Evolutionary conservation across 30 jellyfish, hydroid and myxozoan genomes (phyloP).

Genomic region (Rhopilema esculentum): DNA sequence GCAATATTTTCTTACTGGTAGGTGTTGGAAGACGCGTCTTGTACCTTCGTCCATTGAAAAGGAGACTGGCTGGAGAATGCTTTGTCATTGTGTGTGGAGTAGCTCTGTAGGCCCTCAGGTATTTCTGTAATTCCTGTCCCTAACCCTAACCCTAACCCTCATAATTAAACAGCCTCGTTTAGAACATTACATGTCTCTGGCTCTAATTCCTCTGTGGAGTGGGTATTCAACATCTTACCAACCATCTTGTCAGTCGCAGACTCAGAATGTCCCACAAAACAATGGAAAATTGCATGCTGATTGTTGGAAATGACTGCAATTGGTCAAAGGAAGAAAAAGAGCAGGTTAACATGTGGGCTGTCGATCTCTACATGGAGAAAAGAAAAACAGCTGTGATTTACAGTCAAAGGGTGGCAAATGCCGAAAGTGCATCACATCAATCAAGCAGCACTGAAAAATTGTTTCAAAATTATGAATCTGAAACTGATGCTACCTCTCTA

Average conservation of each 20-base stretch:
- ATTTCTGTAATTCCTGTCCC: too few relatives aligned
- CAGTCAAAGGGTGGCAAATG: conserved; percentile 14
- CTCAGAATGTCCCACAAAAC: conserved; percentile 62
- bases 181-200: too few relatives aligned
- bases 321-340: conserved; percentile 42
- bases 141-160: too few relatives aligned
- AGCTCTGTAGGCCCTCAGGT: too few relatives aligned
- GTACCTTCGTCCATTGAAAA: too few relatives aligned
- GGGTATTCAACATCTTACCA: conserved; percentile 33
- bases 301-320: conserved; percentile 52
- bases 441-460: conserved; percentile 35
- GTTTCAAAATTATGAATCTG: conserved; percentile 16
- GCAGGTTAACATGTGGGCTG: conserved; percentile 27
- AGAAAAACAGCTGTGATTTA: conserved; percentile 19
- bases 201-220: conserved; percentile 34
- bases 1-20: too few relatives aligned
- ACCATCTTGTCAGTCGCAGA: conserved; percentile 32
- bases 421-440: conserved; percentile 21
- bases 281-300: conserved; percentile 51
- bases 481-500: conserved; percentile 22
- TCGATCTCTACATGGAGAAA: conserved; percentile 25
- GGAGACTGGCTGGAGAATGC: too few relatives aligned
- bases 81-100: too few relatives aligned
- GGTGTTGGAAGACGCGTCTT: too few relatives aligned
- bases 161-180: too few relatives aligned